Conservation (phyloP, 2,113 vertebrate species). For the Carassius auratus region DNA sequence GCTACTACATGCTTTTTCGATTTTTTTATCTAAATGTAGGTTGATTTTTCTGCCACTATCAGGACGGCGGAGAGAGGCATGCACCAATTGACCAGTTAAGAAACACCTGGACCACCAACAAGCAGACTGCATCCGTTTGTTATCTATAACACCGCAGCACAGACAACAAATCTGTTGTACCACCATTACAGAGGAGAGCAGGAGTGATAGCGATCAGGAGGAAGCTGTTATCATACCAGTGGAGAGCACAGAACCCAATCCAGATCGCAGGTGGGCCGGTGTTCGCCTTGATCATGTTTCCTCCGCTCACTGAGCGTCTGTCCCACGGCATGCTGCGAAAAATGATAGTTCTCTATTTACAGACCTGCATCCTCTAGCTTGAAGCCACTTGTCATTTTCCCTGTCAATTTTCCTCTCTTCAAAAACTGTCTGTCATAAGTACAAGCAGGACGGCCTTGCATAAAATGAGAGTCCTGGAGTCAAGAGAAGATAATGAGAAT, state of each 20-base stretch:
- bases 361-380: slow-evolving; percentile 18
- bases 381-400: slow-evolving; percentile 37
- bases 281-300: slow-evolving; percentile 37
- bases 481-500: slow-evolving; percentile 11
- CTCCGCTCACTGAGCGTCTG: slow-evolving; percentile 16
- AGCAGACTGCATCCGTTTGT: neutral
- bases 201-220: slow-evolving; percentile 42
- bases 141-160: slow-evolving; percentile 34
- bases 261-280: slow-evolving; percentile 24
- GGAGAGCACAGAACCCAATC: slow-evolving; percentile 34
- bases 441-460: neutral
- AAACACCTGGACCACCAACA: neutral
- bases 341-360: slow-evolving; percentile 36
- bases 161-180: slow-evolving; percentile 27
- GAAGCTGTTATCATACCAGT: slow-evolving; percentile 41
- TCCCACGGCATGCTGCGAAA: neutral
- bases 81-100: neutral
- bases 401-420: neutral
- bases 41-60: neutral
- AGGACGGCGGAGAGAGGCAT: neutral
- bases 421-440: slow-evolving; percentile 13
- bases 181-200: neutral
- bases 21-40: neutral
- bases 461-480: neutral
- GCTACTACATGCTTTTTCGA: neutral